Base-by-base conservation (phyloP, 2,113 vertebrate species). In the Pao palembangensis region DNA sequence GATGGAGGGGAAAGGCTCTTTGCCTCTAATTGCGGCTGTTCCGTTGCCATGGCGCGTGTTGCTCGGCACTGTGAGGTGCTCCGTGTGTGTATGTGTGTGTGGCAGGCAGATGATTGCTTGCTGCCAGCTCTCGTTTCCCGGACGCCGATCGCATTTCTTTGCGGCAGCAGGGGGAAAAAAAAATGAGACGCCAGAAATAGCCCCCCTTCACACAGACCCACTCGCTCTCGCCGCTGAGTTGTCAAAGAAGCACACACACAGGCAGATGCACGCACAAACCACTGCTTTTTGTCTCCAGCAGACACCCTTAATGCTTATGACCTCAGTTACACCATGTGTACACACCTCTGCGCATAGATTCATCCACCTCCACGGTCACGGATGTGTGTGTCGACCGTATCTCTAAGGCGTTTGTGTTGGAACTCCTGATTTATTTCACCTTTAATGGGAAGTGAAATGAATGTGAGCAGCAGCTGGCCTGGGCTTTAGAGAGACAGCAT, bases 401-500 rank as follows among this genome's bases (percentile, higher is more conserved):
- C 80, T 81, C 79, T 50, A 67, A 69, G 79, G 80, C 80, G 84
- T 71, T 79, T 85, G 79, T 81, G 80, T 55, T 65, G 79, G 82
- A 82, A 86, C 79, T 80, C 69, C 82, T 89, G 89, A 90, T 90
- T 89, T 89, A 89, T 90, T 88, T 89, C 83, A 80, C 83, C 84
- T 86, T 85, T 88, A 89, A 90, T 89, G 85, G 84, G 86, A 90
- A 90, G 87, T 88, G 89, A 90, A 90, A 88, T 88, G 79, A 88
- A 89, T 87, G 85, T 84, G 82, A 85, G 85, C 85, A 88, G 87
- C 88, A 88, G 86, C 89, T 89, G 88, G 83, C 83, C 78, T 84
- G 83, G 71, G 80, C 86, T 83, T 85, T 56, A 20, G 82, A 86
- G 85, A 88, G 86, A 85, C 76, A 77, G 83, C 71, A 47, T 68